These are phyloP conservation scores for Baryphthengus martii DNA, from an alignment of 2,113 vertebrate species.

Conservation along the genomic window DNA sequence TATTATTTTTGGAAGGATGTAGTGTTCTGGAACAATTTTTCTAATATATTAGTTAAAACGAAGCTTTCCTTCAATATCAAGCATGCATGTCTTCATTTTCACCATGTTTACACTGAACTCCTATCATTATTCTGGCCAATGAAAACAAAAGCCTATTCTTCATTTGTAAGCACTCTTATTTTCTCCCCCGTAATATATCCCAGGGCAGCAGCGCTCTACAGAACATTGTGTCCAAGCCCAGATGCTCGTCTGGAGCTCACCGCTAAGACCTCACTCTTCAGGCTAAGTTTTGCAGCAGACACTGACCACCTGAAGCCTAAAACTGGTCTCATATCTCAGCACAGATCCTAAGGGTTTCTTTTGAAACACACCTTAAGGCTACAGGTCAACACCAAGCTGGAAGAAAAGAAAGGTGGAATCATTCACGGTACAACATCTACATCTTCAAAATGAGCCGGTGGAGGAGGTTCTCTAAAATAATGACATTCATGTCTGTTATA, in stretches of 20 bases:
- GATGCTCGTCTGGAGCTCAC: neutral
- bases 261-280: neutral
- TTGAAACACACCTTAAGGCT: neutral
- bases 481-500: neutral
- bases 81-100: conserved; percentile 61
- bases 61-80: conserved; percentile 65
- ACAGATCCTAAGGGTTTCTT: neutral
- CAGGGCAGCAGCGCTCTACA: neutral
- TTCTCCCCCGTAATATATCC: neutral
- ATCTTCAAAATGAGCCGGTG: neutral
- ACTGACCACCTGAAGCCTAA: neutral
- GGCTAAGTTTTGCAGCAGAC: neutral
- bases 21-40: conserved; percentile 73
- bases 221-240: neutral
- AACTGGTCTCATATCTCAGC: neutral
- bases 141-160: conserved; percentile 53
- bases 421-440: fast-evolving
- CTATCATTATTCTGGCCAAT: conserved; percentile 2
- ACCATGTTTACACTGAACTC: conserved; percentile 7
- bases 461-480: neutral
- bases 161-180: neutral
- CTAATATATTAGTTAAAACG: conserved; percentile 69
- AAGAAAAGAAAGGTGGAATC: neutral
- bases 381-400: neutral
- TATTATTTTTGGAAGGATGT: conserved; percentile 76